Evolutionary conservation across 2,113 vertebrate species (phyloP).

Genomic region (Climacteris rufus): DNA sequence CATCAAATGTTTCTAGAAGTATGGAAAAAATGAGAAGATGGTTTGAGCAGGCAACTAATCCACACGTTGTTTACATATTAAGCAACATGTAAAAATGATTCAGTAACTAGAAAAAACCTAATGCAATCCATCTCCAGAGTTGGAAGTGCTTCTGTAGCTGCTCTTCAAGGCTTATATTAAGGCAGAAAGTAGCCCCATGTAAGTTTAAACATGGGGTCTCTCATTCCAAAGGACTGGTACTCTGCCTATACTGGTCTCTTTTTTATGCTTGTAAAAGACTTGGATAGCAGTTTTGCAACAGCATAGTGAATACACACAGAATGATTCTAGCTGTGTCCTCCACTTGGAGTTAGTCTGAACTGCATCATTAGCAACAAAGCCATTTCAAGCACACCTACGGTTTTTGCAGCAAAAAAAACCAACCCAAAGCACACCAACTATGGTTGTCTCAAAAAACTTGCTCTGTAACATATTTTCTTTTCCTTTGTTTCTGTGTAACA

Average conservation of each 20-base stretch:
- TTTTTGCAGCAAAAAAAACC: background rate
- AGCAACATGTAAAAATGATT: background rate
- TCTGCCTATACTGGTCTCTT: background rate
- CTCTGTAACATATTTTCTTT: background rate
- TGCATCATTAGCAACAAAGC: background rate
- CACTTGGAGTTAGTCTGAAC: background rate
- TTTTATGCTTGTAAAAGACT: background rate
- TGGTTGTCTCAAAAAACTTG: background rate
- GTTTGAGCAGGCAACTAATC: background rate
- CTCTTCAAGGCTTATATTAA: background rate
- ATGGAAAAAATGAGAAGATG: background rate
- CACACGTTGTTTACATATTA: background rate
- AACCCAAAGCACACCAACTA: fast-evolving
- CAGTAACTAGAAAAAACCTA: background rate
- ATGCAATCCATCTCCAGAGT: background rate
- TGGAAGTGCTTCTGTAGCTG: background rate
- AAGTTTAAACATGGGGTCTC: background rate
- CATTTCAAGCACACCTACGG: background rate
- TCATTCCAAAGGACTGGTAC: background rate
- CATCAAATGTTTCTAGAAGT: background rate
- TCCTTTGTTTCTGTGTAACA: background rate
- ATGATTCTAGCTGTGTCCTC: background rate
- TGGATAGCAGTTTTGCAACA: background rate
- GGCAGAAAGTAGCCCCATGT: background rate
- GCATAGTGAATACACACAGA: fast-evolving